Conservation (phyloP, 1,140 invertebrate species). For the Scaptomyza hsui region DNA sequence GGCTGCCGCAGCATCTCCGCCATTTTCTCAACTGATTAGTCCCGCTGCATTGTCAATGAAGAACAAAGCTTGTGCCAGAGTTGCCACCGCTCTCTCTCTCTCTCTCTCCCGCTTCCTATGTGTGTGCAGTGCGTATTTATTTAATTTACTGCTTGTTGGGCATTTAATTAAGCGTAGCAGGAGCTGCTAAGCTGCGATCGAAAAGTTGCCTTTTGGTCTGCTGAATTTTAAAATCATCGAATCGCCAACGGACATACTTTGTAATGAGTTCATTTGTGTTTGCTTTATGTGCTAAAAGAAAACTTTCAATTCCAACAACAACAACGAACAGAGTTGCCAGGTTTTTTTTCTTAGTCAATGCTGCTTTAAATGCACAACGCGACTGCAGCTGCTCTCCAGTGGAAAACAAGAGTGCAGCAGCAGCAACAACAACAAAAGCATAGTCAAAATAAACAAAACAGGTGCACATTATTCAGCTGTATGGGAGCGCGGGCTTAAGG, state of each 20-base stretch:
- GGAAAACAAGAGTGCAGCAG: constrained; percentile 35
- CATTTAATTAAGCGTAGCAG: constrained; percentile 75
- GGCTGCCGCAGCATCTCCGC: constrained; percentile 49
- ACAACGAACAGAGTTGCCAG: constrained; percentile 36
- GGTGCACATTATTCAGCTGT: constrained; percentile 69
- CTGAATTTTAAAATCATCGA: constrained; percentile 64
- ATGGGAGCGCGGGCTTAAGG: neutral
- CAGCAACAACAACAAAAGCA: constrained; percentile 32
- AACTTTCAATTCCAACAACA: constrained; percentile 51
- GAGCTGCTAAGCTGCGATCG: constrained; percentile 64
- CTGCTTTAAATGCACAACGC: constrained; percentile 66
- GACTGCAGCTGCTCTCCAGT: constrained; percentile 32
- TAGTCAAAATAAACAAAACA: constrained; percentile 78
- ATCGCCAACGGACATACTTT: constrained; percentile 61
- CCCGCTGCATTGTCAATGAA: constrained; percentile 68
- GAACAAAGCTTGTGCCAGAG: constrained; percentile 24
- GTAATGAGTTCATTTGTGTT: constrained; percentile 63
- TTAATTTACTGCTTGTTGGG: constrained; percentile 63
- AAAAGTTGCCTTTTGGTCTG: constrained; percentile 59
- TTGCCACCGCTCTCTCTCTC: neutral
- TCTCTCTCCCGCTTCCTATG: neutral
- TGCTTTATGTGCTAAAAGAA: constrained; percentile 6
- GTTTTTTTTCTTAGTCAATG: constrained; percentile 5
- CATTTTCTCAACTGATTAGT: constrained; percentile 79
- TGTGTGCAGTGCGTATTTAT: constrained; percentile 50